Conservation (phyloP, 2,113 vertebrate genomes). For the Platysteira castanea region DNA sequence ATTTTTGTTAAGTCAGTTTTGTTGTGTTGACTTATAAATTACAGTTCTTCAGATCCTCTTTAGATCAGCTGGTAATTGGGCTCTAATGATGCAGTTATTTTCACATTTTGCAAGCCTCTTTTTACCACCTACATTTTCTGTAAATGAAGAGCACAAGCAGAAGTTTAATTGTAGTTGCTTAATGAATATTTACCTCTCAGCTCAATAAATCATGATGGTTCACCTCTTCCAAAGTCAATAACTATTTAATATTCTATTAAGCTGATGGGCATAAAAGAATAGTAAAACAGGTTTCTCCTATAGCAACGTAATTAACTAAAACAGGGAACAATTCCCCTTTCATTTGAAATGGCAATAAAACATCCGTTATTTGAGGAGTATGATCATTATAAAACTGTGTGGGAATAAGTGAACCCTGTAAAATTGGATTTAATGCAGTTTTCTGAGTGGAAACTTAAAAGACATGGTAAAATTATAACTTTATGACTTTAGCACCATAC, state of each 20-base stretch:
- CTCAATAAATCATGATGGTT: constrained; percentile 42
- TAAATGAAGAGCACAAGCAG: constrained; percentile 7
- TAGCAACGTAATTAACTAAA: background rate
- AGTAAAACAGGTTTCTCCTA: background rate
- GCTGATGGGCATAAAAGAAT: constrained; percentile 19
- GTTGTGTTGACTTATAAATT: background rate
- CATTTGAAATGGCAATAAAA: background rate
- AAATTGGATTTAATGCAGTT: background rate
- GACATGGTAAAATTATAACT: background rate
- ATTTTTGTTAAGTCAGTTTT: background rate
- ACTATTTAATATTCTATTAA: constrained; percentile 56
- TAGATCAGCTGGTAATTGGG: background rate
- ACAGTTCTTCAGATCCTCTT: background rate
- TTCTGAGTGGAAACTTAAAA: background rate
- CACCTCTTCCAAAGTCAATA: constrained; percentile 49
- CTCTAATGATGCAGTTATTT: constrained; percentile 5
- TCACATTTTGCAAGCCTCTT: background rate
- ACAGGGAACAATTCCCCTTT: background rate
- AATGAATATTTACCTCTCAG: constrained; percentile 41
- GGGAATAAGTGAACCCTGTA: background rate
- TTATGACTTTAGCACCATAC: background rate
- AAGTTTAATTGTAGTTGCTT: background rate
- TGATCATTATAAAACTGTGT: background rate
- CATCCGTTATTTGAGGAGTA: background rate
- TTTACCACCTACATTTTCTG: background rate